Evolutionary conservation across 2,113 vertebrate genomes (phyloP).

Genomic region (Megaptera novaeangliae): DNA sequence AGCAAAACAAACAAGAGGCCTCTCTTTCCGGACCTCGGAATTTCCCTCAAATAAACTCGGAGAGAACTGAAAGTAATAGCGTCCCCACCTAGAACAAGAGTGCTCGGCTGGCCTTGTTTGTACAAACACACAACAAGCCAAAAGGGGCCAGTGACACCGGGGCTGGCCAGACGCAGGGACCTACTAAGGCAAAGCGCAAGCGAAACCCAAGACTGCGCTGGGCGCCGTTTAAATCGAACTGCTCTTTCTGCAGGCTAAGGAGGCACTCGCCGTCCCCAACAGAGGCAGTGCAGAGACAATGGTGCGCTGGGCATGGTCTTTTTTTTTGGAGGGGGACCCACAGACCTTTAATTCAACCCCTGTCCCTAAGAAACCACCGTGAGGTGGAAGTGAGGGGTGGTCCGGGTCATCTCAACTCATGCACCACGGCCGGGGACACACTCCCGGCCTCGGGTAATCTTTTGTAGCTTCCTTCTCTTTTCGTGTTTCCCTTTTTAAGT

Average conservation of each 20-base stretch:
- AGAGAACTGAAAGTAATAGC: not conserved
- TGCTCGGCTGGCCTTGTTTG: not conserved
- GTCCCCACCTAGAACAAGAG: not conserved
- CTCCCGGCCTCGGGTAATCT: not conserved
- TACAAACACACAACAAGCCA: not conserved
- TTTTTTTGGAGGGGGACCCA: not conserved
- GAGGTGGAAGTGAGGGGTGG: not conserved
- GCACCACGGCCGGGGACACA: not conserved
- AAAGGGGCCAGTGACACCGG: not conserved
- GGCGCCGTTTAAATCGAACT: not conserved
- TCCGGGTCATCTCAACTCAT: not conserved
- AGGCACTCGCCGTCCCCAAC: not conserved
- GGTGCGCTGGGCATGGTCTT: not conserved
- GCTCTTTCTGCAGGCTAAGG: not conserved
- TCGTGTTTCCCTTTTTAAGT: not conserved
- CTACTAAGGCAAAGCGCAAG: not conserved
- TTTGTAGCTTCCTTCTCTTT: not conserved
- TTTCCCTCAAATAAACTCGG: not conserved
- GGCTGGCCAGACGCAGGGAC: not conserved
- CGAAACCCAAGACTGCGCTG: not conserved
- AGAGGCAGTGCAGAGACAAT: not conserved
- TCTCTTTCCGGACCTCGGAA: not conserved
- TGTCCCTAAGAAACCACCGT: not conserved
- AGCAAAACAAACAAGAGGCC: not conserved
- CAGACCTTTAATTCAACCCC: not conserved